Percentiles rank a stretch among this genome's conserved stretches.
Evolutionary conservation across 1,140 invertebrate species (phyloP).

Genomic region (Drosophila sp.): DNA sequence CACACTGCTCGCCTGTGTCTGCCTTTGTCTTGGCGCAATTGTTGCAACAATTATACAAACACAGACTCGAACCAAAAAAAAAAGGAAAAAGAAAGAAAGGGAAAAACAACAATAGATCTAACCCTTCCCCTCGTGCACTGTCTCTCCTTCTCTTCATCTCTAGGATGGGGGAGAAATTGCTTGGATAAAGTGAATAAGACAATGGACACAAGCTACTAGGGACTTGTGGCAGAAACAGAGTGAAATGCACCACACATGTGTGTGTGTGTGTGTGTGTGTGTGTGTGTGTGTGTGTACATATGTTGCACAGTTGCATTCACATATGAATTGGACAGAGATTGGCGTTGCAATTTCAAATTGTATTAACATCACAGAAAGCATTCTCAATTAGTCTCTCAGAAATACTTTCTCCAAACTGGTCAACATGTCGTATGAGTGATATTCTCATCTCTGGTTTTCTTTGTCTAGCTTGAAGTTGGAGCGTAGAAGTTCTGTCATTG

Average conservation of each 20-base stretch:
- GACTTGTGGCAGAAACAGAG: not conserved
- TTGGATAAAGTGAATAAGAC: conserved; percentile 12
- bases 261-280: too few species aligned
- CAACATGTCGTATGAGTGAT: conserved; percentile 1
- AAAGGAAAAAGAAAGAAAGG: conserved; percentile 31
- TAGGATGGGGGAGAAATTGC: conserved; percentile 1
- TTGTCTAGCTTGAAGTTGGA: too few species aligned
- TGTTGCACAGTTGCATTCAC: not conserved
- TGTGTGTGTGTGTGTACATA: not conserved
- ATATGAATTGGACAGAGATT: not conserved
- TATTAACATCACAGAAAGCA: too few species aligned
- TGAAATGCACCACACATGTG: not conserved
- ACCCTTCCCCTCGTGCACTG: not conserved
- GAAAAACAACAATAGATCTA: conserved; percentile 30
- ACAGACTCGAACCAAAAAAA: conserved; percentile 55
- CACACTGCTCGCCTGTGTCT: conserved; percentile 2
- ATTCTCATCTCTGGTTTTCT: not conserved
- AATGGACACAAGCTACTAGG: conserved; percentile 8
- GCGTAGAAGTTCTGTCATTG: too few species aligned
- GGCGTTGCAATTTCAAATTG: too few species aligned
- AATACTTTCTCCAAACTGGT: not conserved
- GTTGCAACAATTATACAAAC: conserved; percentile 78
- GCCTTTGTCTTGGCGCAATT: conserved; percentile 60
- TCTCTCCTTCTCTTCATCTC: not conserved
- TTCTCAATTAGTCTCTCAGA: too few species aligned